phyloP scores from a whole-genome alignment of 2,797 vertebrate genomes.

The Lates japonicus region DNA sequence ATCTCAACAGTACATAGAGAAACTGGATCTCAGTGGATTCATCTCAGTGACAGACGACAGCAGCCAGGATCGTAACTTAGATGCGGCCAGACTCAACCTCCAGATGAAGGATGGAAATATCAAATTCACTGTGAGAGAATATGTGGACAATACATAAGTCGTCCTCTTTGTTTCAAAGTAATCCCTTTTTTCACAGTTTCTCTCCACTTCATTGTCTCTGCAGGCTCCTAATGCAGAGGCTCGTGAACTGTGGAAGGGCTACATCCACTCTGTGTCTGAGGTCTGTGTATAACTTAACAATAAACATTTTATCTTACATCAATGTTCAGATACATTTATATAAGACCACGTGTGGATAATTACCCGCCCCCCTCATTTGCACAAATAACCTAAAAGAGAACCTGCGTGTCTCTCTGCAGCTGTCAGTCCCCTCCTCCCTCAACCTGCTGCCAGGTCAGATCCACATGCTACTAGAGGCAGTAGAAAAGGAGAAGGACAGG shows the following conservation, averaged over 20 bases:
- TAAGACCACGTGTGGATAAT: too few relatives aligned
- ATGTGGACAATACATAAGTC: not conserved
- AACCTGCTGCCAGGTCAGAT: conserved; percentile 91
- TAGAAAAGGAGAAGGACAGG: conserved; percentile 83
- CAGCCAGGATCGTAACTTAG: conserved; percentile 70
- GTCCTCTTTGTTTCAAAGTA: not conserved
- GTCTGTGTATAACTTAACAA: conserved; percentile 68
- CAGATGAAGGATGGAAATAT: conserved; percentile 72
- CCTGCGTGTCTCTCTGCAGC: conserved; percentile 72
- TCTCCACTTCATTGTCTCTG: not conserved
- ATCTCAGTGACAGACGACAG: conserved; percentile 81
- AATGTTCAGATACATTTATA: not conserved
- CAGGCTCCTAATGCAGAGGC: conserved; percentile 86
- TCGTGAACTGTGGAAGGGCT: conserved; percentile 91
- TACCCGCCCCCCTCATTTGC: not conserved
- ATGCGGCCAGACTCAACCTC: conserved; percentile 76
- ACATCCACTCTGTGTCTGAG: conserved; percentile 86
- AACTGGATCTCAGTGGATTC: conserved; percentile 83
- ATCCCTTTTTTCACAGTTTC: not conserved
- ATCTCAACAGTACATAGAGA: conserved; percentile 87
- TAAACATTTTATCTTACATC: not conserved
- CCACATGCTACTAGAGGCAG: conserved; percentile 82
- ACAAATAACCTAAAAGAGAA: not conserved
- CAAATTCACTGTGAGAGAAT: conserved; percentile 85
- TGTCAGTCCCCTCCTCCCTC: conserved; percentile 82